Evolutionary conservation across 2,888 invertebrate species (phyloP).

Genomic region (Pimpla rufipes): DNA sequence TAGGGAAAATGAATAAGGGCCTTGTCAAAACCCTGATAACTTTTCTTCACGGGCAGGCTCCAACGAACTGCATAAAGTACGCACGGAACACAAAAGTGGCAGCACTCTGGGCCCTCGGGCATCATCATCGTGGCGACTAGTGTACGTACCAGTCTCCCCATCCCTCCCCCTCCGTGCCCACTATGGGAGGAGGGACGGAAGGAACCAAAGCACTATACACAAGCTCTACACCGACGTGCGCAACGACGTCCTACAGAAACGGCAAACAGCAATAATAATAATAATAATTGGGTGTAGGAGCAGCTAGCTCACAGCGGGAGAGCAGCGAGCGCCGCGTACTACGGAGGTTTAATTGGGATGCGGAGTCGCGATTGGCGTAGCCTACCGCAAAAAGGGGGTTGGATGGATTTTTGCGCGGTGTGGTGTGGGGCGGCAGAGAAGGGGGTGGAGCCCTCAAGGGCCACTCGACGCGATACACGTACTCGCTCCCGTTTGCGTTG

Average conservation of each 20-base stretch:
- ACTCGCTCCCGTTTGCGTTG: conserved; percentile 43
- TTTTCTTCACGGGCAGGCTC: no score
- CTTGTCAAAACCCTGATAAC: no score
- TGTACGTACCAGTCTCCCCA: no score
- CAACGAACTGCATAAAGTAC: no score
- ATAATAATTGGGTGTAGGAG: conserved; percentile 39
- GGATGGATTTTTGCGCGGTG: conserved; percentile 64
- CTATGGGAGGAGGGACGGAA: no score
- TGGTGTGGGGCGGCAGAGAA: conserved; percentile 56
- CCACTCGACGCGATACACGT: conserved; percentile 63
- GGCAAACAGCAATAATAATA: conserved; percentile 10
- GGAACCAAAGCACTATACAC: not conserved
- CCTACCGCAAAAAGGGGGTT: conserved; percentile 64
- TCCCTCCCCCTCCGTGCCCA: no score
- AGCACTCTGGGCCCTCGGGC: no score
- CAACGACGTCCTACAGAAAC: not conserved
- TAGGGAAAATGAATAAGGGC: no score
- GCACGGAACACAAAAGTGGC: no score
- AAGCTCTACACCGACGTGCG: not conserved
- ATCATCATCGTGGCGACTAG: no score
- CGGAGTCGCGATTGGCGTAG: conserved; percentile 68
- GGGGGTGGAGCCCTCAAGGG: conserved; percentile 71
- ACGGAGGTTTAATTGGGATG: conserved; percentile 71
- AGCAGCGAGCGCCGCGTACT: conserved; percentile 21
- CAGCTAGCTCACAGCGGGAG: not conserved